Evolutionary conservation across 1,140 invertebrate species (phyloP), one percentile per base, ranked within the genome.

Genomic region (Cydia amplana): DNA sequence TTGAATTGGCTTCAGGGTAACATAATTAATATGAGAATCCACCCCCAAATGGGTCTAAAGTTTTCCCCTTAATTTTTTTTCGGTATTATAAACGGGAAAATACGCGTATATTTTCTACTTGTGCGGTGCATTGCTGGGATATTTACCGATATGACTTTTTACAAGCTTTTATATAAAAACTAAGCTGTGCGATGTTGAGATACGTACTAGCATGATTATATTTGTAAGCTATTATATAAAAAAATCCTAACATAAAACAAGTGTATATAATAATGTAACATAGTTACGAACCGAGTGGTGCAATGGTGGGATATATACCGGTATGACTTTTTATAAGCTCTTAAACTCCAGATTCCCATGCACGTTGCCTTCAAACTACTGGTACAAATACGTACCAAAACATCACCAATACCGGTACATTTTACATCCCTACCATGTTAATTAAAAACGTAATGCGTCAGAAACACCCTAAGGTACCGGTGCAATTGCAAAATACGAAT

Each of bases 1-100:
- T 25, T 3, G 25, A 25, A 25, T 25, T 25, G 3, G 25, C 3
- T 3, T 25, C 64, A 67, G 9, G 64, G 46, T 16, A n/a, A 74
- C 49, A 43, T 65, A 75, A 67, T 75, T 75, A 67, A 75, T 75
- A 67, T 65, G 60, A 32, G 40, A 65, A 49, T 64, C 74, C 25
- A 60, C 55, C 55, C 49, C 18, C 55, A 60, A 60, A 18, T 60
- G 6, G 9, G 20, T 20, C 4, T 0, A 36, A 36, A 4, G 18
- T 1, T 60, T 60, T 51, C 4, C 2, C 10, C 14, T 3, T 51
- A 2, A 10, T 4, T 18, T n/a, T 51, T n/a, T 18, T 60, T 20
- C 6, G 18, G 23, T 23, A 60, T 60, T 60, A 60, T 18, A 43
- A 51, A 51, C 16, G 16, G 16, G 18, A 51, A 51, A 51, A 51